Conservation (phyloP, 2,888 invertebrate species). For the Luperina nickerlii region DNA sequence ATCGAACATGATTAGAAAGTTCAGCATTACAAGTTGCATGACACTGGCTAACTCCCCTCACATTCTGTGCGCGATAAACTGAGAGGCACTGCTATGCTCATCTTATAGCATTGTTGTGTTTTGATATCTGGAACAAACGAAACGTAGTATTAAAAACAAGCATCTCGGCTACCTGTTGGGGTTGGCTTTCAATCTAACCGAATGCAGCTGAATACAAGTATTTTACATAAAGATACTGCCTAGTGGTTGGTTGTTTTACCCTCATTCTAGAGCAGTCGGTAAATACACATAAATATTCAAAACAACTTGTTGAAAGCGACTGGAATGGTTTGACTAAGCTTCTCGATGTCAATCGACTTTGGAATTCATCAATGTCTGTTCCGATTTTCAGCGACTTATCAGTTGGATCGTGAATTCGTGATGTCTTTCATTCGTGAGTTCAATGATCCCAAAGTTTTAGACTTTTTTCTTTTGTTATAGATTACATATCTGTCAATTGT, state of each 20-base stretch:
- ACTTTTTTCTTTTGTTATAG: neutral
- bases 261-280: neutral
- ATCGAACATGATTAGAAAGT: conserved; percentile 96
- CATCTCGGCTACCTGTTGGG: too few relatives aligned
- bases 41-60: conserved; percentile 77
- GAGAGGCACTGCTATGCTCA: conserved; percentile 60
- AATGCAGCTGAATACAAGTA: too few relatives aligned
- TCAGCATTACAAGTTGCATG: conserved; percentile 96
- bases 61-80: conserved; percentile 79
- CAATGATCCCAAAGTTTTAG: conserved; percentile 12
- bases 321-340: conserved; percentile 2
- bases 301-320: conserved; percentile 15
- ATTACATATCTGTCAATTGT: neutral
- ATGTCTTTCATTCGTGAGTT: conserved; percentile 31
- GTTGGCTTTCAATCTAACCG: too few relatives aligned
- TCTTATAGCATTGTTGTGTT: conserved; percentile 57
- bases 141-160: conserved; percentile 11
- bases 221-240: too few relatives aligned
- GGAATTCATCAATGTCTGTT: conserved; percentile 46
- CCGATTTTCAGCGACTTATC: conserved; percentile 25
- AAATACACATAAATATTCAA: neutral
- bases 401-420: neutral
- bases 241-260: neutral
- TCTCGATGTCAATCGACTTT: conserved; percentile 36
- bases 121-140: conserved; percentile 69